A percentile compares a stretch with the other conserved stretches of the same genome.
These are phyloP conservation scores for Enteromius unitaeniatus DNA, from an alignment of 2,797 vertebrate species.

Conservation along the genomic window DNA sequence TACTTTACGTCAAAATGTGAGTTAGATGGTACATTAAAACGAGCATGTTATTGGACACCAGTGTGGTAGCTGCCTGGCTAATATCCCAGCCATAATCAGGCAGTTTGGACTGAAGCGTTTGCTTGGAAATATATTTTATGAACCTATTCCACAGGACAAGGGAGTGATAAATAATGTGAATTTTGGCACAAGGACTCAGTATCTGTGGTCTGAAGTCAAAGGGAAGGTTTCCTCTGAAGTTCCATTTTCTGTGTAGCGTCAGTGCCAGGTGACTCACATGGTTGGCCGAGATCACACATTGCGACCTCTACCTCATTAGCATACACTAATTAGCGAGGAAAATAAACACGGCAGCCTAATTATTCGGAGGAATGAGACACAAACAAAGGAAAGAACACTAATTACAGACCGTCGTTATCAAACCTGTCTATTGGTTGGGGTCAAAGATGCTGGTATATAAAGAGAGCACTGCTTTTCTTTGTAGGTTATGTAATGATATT, in stretches of 20 bases:
- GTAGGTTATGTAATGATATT: conserved; percentile 16
- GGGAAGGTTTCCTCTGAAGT: conserved; percentile 28
- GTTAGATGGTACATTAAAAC: background rate
- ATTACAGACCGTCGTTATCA: conserved; percentile 64
- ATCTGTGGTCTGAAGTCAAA: conserved; percentile 29
- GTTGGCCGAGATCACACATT: conserved; percentile 56
- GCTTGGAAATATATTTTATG: conserved; percentile 36
- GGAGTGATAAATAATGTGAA: conserved; percentile 20
- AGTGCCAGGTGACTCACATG: conserved; percentile 60
- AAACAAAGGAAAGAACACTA: conserved; percentile 61
- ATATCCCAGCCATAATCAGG: conserved; percentile 30
- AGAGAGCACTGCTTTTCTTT: conserved; percentile 46
- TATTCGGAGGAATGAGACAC: conserved; percentile 61
- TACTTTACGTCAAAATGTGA: conserved; percentile 2
- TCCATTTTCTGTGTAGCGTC: conserved; percentile 28
- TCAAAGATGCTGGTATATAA: conserved; percentile 58
- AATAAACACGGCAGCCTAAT: conserved; percentile 66
- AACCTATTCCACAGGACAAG: conserved; percentile 14
- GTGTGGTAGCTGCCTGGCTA: conserved; percentile 28
- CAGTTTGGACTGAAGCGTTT: conserved; percentile 13
- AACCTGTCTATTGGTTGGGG: conserved; percentile 57
- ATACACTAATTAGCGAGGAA: conserved; percentile 63
- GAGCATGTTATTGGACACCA: background rate
- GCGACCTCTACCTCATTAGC: conserved; percentile 62
- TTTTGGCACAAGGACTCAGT: conserved; percentile 42